Evolutionary conservation across 2,888 invertebrate species (phyloP).

Genomic region (Timema cristinae): DNA sequence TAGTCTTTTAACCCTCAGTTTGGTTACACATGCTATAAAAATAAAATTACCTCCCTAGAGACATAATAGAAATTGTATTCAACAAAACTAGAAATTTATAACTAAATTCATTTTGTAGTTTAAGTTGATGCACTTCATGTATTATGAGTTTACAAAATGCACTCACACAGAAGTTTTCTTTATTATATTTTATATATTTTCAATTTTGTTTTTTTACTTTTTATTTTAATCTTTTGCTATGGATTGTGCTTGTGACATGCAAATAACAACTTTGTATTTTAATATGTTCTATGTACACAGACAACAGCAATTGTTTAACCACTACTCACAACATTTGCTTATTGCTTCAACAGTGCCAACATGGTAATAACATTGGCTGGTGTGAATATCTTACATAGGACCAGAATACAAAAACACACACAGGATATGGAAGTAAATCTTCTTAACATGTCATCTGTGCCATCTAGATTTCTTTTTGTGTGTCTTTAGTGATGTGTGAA

Average conservation of each 20-base stretch:
- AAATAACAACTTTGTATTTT: constrained; percentile 20
- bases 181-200: neutral
- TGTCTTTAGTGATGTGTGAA: constrained; percentile 19
- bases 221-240: constrained; percentile 1
- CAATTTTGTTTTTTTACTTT: neutral
- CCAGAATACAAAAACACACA: constrained; percentile 14
- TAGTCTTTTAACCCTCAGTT: no score
- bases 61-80: no score
- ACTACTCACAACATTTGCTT: constrained; percentile 24
- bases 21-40: no score
- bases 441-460: neutral
- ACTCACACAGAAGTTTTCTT: no score
- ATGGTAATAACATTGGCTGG: constrained; percentile 24
- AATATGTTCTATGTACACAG: constrained; percentile 21
- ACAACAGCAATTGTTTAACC: constrained; percentile 25
- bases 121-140: no score
- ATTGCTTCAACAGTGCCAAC: constrained; percentile 29
- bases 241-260: constrained; percentile 22
- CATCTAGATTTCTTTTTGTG: constrained; percentile 4
- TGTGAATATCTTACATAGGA: constrained; percentile 10
- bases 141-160: no score
- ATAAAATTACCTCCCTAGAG: no score
- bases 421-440: constrained; percentile 30
- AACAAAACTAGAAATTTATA: no score
- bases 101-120: no score